These are phyloP conservation scores for Anoplolepis gracilipes DNA, from an alignment of 1,140 invertebrate genomes.

Conservation along the genomic window DNA sequence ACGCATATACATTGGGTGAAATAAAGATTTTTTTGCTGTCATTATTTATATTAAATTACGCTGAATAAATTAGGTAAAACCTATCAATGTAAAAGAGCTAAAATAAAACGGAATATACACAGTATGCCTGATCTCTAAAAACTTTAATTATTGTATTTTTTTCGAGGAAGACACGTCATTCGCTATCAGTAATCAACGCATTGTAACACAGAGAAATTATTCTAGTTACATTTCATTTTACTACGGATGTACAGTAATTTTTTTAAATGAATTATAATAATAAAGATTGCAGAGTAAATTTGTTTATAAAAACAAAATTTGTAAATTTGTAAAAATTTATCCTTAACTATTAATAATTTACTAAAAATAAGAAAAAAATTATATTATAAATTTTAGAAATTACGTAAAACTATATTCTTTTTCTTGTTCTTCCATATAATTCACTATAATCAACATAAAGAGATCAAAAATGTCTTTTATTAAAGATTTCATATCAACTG, in stretches of 20 bases:
- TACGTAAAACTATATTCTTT: neutral
- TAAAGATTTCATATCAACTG: neutral
- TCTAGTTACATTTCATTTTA: conserved; percentile 28
- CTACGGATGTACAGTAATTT: neutral
- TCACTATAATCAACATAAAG: neutral
- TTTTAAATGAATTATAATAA: neutral
- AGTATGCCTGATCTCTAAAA: conserved; percentile 54
- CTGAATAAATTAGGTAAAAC: neutral
- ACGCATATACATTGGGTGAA: neutral
- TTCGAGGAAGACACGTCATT: conserved; percentile 69
- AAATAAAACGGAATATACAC: neutral
- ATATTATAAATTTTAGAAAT: conserved; percentile 25
- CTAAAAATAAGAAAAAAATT: neutral
- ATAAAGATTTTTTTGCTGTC: neutral
- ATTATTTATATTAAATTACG: neutral
- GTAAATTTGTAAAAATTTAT: neutral
- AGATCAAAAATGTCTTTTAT: neutral
- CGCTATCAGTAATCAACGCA: conserved; percentile 56
- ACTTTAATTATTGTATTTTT: conserved; percentile 73
- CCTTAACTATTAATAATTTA: neutral
- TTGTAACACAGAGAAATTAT: neutral
- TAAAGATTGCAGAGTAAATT: neutral
- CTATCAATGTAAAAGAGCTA: neutral
- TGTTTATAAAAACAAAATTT: neutral
- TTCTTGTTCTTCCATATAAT: neutral